Evolutionary conservation across 2,888 invertebrate genomes (phyloP), one percentile per base, ranked within the genome.

Genomic region (Cataglyphis cursor): DNA sequence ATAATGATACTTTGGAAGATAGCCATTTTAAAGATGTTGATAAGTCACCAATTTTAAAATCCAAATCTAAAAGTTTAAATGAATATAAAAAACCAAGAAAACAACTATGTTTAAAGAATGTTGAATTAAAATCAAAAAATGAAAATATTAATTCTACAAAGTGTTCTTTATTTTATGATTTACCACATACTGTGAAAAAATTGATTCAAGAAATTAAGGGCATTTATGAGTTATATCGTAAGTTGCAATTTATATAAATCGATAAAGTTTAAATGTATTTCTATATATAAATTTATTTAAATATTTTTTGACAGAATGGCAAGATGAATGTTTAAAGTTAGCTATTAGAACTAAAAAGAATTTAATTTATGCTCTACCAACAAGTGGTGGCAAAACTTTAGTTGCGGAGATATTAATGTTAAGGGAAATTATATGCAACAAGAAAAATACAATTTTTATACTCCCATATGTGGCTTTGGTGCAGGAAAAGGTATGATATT

Each of bases 311-410:
- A 95, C 92, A 98, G 99, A 98, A 89, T 99, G 99, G 99, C 99
- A 99, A 95, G 96, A 97, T 90, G 98, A 99, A 95, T 99, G 99
- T 93, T 95, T 99, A 5, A 97, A 96, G 84, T 95, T 98, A n/a
- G 97, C 98, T 3, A 96, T 99, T 35, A 95, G 96, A 83, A 95
- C 96, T 15, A 96, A 97, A 59, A 96, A 96, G 87, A 99, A 99
- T 95, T 96, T 99, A 62, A 97, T 99, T 84, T 98, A 99, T 93
- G 98, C 98, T 0, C 95, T 99, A 61, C 99, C 99, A 0, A 99
- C 99, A 0, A 99, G 99, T 93, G 99, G 99, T 0, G 99, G 99
- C 0, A 99, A 99, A 95, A 99, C 99, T 0, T 95, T 99, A 41
- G 99, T 99, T 15, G 99, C 99, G 0, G 99, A 99, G 95, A 97